Conservation (phyloP, 2,797 vertebrate species). For the Ibycter americanus region DNA sequence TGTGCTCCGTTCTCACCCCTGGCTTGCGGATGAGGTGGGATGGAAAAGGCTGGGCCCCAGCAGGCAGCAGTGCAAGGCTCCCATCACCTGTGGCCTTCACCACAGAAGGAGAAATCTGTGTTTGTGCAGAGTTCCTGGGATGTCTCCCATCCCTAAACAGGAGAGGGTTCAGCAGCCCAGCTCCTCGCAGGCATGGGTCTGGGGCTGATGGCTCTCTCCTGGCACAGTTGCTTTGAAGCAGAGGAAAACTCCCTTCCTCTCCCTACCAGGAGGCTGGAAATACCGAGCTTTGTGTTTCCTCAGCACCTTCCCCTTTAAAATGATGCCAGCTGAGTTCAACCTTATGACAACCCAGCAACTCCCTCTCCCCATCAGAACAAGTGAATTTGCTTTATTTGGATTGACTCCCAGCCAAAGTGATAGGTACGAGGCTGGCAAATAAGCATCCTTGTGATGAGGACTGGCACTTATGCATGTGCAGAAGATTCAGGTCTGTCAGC, state of each 20-base stretch:
- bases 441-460: constrained; percentile 57
- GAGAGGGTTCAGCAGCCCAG: neutral
- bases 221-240: neutral
- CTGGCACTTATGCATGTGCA: constrained; percentile 57
- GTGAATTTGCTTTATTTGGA: constrained; percentile 52
- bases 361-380: constrained; percentile 38
- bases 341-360: constrained; percentile 45
- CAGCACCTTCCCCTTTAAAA: neutral
- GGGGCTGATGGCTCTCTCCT: neutral
- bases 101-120: neutral
- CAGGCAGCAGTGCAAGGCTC: neutral
- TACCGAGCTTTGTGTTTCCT: neutral
- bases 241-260: neutral
- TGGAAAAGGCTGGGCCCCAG: neutral
- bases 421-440: constrained; percentile 64
- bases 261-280: neutral
- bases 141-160: neutral
- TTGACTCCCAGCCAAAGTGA: constrained; percentile 59
- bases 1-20: accelerated
- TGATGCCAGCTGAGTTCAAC: constrained; percentile 34
- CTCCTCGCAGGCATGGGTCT: accelerated
- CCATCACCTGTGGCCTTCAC: accelerated
- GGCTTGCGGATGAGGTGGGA: accelerated
- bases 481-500: constrained; percentile 57
- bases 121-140: accelerated